phyloP scores from a whole-genome alignment of 2,113 vertebrate species.

The Datnioides undecimradiatus region DNA sequence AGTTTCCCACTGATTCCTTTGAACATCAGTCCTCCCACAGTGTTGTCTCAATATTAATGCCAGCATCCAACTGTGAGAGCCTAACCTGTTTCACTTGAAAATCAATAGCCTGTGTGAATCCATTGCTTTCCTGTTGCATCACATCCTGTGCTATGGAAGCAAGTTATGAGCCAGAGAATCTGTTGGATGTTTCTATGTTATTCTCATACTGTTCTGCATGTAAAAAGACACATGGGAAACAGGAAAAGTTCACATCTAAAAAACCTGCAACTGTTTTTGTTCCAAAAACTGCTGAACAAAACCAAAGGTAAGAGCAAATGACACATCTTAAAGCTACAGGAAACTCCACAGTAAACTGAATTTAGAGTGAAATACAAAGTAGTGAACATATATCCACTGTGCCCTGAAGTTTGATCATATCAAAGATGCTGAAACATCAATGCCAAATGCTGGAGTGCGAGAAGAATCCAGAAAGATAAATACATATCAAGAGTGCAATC shows the following conservation, averaged over 20 bases:
- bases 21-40: constrained; percentile 51
- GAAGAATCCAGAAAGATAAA: background rate
- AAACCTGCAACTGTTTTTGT: background rate
- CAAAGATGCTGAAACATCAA: background rate
- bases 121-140: constrained; percentile 81
- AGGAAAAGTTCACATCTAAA: background rate
- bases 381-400: background rate
- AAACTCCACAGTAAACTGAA: background rate
- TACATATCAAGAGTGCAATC: background rate
- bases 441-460: background rate
- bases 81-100: constrained; percentile 64
- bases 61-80: constrained; percentile 56
- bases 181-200: constrained; percentile 45
- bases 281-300: background rate
- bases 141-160: constrained; percentile 61
- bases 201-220: constrained; percentile 23
- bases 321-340: background rate
- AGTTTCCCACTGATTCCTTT: constrained; percentile 56
- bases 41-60: constrained; percentile 62
- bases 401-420: background rate
- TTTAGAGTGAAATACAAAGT: background rate
- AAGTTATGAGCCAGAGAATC: constrained; percentile 39
- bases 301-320: background rate
- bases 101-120: constrained; percentile 65
- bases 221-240: background rate